Evolutionary conservation across 2,113 vertebrate genomes (phyloP).

Genomic region (Chaenogobius annularis): DNA sequence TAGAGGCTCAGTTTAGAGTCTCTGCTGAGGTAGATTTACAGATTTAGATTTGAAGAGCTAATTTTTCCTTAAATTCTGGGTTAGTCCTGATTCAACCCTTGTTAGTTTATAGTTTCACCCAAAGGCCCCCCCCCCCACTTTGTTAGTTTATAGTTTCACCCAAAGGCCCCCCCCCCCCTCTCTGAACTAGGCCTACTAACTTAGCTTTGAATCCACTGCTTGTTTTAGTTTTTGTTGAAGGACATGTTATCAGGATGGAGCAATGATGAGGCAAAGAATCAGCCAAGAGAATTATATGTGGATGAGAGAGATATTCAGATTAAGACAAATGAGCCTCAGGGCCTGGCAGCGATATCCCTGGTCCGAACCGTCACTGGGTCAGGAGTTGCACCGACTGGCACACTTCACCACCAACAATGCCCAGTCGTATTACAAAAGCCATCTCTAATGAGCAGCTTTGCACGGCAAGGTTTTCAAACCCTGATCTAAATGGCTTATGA

Average conservation of each 20-base stretch:
- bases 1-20: too few relatives aligned
- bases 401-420: conserved; percentile 26
- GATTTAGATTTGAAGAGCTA: too few relatives aligned
- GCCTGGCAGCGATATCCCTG: conserved; percentile 4
- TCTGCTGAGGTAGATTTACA: too few relatives aligned
- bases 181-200: conserved; percentile 27
- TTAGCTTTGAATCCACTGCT: conserved; percentile 21
- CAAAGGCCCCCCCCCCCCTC: conserved; percentile 18
- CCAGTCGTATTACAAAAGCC: conserved; percentile 23
- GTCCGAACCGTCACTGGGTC: conserved; percentile 38
- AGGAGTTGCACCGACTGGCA: conserved; percentile 22
- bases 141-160: too few relatives aligned
- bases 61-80: too few relatives aligned
- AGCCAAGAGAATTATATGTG: conserved; percentile 48
- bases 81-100: too few relatives aligned
- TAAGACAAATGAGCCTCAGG: conserved; percentile 51
- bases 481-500: conserved; percentile 27
- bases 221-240: conserved; percentile 19
- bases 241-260: conserved; percentile 42
- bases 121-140: conserved; percentile 19
- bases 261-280: conserved; percentile 51
- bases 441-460: conserved; percentile 32
- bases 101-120: too few relatives aligned
- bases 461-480: conserved; percentile 37
- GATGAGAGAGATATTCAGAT: conserved; percentile 49